These are phyloP conservation scores for Belonocnema kinseyi DNA, from an alignment of 1,140 invertebrate species.

Conservation along the genomic window DNA sequence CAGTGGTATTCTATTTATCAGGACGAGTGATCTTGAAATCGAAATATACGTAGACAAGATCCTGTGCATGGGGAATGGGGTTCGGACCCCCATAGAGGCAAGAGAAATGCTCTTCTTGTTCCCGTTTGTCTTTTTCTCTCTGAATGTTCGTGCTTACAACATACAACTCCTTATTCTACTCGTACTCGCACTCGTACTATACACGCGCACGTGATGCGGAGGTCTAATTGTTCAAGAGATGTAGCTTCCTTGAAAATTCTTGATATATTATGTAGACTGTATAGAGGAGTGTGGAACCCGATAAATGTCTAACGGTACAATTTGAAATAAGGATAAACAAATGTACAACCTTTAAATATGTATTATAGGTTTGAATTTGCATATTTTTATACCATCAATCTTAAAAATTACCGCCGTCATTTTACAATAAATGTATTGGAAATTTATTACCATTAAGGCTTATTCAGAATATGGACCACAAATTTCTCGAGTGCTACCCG, in stretches of 20 bases:
- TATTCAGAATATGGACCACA: too few relatives aligned
- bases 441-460: too few relatives aligned
- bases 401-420: too few relatives aligned
- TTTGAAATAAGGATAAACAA: neutral
- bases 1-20: slow-evolving; percentile 2
- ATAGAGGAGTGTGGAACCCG: neutral
- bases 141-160: neutral
- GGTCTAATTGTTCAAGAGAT: slow-evolving; percentile 19
- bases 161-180: neutral
- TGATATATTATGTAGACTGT: neutral
- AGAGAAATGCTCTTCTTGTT: slow-evolving; percentile 29
- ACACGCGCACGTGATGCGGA: slow-evolving; percentile 22
- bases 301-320: neutral
- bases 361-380: neutral
- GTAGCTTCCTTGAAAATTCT: slow-evolving; percentile 24
- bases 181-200: neutral
- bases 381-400: too few relatives aligned
- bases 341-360: neutral
- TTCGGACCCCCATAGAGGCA: slow-evolving; percentile 6
- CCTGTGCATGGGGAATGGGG: neutral
- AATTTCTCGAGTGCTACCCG: too few relatives aligned
- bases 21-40: slow-evolving; percentile 12
- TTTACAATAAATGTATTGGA: too few relatives aligned
- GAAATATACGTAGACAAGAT: slow-evolving; percentile 19
- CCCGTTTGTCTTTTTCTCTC: slow-evolving; percentile 7